Percentiles rank a stretch among this genome's conserved stretches.
These are phyloP conservation scores for Poicephalus gulielmi DNA, from an alignment of 2,113 vertebrate species.

Conservation along the genomic window DNA sequence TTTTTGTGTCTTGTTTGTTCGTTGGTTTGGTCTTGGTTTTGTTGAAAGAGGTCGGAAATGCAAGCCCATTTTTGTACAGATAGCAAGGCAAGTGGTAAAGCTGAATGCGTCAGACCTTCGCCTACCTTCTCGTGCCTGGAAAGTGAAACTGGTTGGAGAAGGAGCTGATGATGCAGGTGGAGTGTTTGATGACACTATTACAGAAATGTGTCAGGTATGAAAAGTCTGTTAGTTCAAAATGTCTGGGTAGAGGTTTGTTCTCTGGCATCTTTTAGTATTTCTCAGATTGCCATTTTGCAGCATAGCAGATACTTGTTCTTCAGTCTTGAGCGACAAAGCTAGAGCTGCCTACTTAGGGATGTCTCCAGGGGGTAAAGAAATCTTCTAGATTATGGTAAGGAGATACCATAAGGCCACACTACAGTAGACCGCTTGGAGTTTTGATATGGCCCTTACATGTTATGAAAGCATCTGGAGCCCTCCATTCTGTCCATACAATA, in stretches of 20 bases:
- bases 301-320: background rate
- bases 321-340: background rate
- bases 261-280: background rate
- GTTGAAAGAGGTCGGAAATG: conserved; percentile 80
- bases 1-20: background rate
- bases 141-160: conserved; percentile 86
- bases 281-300: background rate
- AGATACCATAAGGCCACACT: background rate
- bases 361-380: background rate
- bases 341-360: background rate
- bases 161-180: conserved; percentile 86
- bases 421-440: background rate
- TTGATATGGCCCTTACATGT: background rate
- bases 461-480: background rate
- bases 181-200: conserved; percentile 89
- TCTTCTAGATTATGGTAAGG: background rate
- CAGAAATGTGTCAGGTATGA: conserved; percentile 86
- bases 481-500: background rate
- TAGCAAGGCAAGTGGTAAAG: conserved; percentile 87
- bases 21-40: background rate
- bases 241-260: background rate
- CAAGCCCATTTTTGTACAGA: conserved; percentile 88
- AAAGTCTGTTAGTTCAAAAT: background rate
- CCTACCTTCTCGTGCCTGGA: conserved; percentile 85
- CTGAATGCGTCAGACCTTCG: conserved; percentile 86